phyloP scores from a whole-genome alignment of 37 sponge, comb jelly and placozoan genomes.

The Dysidea cf. avara region DNA sequence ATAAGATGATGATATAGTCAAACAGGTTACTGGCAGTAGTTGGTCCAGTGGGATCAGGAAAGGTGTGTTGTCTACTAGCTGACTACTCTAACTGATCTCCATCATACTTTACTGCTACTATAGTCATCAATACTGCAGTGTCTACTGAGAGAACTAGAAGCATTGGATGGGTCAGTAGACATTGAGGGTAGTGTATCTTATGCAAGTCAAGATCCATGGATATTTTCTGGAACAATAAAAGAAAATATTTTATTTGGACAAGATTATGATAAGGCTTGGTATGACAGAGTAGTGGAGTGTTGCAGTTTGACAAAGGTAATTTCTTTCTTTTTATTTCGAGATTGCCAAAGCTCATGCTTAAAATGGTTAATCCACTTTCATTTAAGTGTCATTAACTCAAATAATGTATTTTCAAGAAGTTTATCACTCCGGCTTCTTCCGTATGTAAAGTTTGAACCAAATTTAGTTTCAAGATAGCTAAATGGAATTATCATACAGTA shows the following conservation, averaged over 20 bases:
- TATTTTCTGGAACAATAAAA: constrained; percentile 70
- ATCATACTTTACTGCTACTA: background rate
- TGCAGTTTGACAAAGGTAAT: constrained; percentile 62
- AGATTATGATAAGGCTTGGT: constrained; percentile 27
- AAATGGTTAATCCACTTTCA: too few species aligned
- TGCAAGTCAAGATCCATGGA: constrained; percentile 74
- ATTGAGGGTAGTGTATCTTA: constrained; percentile 53
- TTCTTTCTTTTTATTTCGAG: too few species aligned
- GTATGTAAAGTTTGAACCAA: too few species aligned
- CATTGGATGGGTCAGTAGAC: constrained; percentile 39
- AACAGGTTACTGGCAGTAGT: constrained; percentile 47
- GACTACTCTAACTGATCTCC: background rate
- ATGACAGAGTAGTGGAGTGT: constrained; percentile 43
- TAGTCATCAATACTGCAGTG: constrained; percentile 70
- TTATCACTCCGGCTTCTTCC: too few species aligned
- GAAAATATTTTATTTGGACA: constrained; percentile 76
- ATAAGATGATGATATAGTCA: too few species aligned
- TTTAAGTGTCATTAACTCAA: too few species aligned
- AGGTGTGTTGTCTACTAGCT: constrained; percentile 25
- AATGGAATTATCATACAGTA: too few species aligned
- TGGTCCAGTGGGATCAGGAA: constrained; percentile 73
- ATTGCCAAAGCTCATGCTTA: too few species aligned
- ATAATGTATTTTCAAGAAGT: too few species aligned
- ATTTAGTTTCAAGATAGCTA: too few species aligned
- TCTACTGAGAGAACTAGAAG: constrained; percentile 45